Evolutionary conservation across 2,797 vertebrate species (phyloP), one percentile per base, ranked within the genome.

Genomic region (Danionella dracula): DNA sequence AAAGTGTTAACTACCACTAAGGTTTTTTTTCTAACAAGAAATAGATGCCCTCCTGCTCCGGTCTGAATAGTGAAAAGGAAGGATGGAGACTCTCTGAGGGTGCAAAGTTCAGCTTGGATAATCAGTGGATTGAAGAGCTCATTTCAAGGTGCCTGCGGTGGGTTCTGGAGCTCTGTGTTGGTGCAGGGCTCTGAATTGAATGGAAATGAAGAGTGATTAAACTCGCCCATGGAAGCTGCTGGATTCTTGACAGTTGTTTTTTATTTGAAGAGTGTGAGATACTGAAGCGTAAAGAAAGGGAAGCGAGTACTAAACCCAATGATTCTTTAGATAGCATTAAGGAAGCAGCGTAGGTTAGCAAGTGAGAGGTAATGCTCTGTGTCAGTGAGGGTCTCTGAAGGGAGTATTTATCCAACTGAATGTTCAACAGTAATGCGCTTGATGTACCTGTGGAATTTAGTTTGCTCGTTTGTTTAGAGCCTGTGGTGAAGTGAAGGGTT

Each of bases 171-270:
- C 13, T 56, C 73, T 67, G 49, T 69, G 60, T 60, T 74, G 54
- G 15, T 20, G 17, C 40, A 69, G 35, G 61, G 72, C 65, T 38
- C 57, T 71, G 55, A 66, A 60, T 58, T 63, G 70, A 73, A 78
- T 78, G 53, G 64, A 76, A 76, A 78, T 75, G 51, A 76, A 69
- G 74, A 59, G 58, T 56, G 72, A 76, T 73, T 80, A 78, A 73
- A 75, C 70, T 73, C 66, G 66, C 53, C 38, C 50, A 71, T 70
- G 69, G 57, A 54, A 66, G 46, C 45, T 40, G 31, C 38, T 61
- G 21, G 55, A 50, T 48, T 15, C 50, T 58, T 68, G 41, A 66
- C 58, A 73, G 41, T 59, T 34, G 54, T 17, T 35, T n/a, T n/a
- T 40, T 34, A 29, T 70, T 63, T 62, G 54, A 64, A 51, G 58